Evolutionary conservation across 37 sponge, comb jelly and placozoan genomes (phyloP).

Genomic region (Sycon ciliatum): DNA sequence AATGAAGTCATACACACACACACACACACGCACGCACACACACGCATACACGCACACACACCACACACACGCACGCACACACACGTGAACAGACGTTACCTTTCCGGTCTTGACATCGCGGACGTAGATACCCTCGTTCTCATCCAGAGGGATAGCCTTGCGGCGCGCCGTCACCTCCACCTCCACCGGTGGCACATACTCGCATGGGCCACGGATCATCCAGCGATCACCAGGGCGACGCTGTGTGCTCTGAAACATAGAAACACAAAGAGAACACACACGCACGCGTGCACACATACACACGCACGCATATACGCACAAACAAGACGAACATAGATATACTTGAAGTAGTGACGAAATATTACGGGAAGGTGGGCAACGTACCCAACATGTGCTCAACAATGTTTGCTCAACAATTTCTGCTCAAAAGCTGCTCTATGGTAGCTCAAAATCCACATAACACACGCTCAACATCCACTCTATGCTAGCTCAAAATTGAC

Average conservation of each 20-base stretch:
- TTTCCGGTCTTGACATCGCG: slow-evolving; percentile 93
- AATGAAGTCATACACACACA: too few species aligned
- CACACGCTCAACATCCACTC: background rate
- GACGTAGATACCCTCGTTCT: slow-evolving; percentile 98
- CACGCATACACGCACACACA: slow-evolving; percentile 35
- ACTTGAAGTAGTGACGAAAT: background rate
- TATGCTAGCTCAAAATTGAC: background rate
- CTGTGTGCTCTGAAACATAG: slow-evolving; percentile 31
- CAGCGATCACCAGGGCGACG: slow-evolving; percentile 88
- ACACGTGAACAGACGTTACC: slow-evolving; percentile 14
- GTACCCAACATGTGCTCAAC: too few species aligned
- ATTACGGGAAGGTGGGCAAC: too few species aligned
- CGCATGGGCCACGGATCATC: slow-evolving; percentile 96
- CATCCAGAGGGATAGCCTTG: slow-evolving; percentile 95
- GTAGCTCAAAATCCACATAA: too few species aligned
- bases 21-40: slow-evolving; percentile 44
- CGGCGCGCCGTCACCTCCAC: slow-evolving; percentile 84
- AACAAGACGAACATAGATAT: background rate
- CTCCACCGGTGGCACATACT: slow-evolving; percentile 95
- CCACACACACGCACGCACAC: background rate
- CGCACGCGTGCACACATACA: background rate
- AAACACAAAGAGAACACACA: background rate
- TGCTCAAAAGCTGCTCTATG: too few species aligned
- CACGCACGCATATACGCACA: background rate
- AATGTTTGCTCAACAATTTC: too few species aligned